These are phyloP conservation scores for Nephrocerus scutellatus DNA, from an alignment of 2,888 invertebrate species.

Conservation along the genomic window DNA sequence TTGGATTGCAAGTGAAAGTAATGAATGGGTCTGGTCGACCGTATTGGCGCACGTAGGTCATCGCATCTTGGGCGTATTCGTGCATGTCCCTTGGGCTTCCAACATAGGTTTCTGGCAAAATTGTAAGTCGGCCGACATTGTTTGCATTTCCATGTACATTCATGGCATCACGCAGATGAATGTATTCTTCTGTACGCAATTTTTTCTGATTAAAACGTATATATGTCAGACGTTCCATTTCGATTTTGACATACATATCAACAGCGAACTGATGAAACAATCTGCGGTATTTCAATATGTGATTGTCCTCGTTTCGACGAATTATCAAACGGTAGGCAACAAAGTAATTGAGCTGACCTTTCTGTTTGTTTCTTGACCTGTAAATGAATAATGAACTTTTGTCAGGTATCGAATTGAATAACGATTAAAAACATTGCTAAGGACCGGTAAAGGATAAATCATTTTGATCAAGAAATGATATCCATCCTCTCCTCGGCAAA, in stretches of 20 bases:
- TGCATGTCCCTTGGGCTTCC: slow-evolving; percentile 18
- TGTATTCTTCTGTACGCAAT: slow-evolving; percentile 29
- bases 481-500: slow-evolving; percentile 19
- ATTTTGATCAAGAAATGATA: slow-evolving; percentile 19
- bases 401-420: too few relatives aligned
- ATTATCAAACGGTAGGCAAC: slow-evolving; percentile 15
- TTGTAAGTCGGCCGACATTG: slow-evolving; percentile 11
- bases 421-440: too few relatives aligned
- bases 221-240: slow-evolving; percentile 31
- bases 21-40: slow-evolving; percentile 15
- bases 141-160: slow-evolving; percentile 18
- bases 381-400: too few relatives aligned
- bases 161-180: slow-evolving; percentile 35
- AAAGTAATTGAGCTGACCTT: slow-evolving; percentile 14
- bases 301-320: slow-evolving; percentile 14
- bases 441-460: neutral
- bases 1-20: slow-evolving; percentile 15
- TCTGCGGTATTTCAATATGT: slow-evolving; percentile 14
- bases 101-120: slow-evolving; percentile 13
- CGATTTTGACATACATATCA: slow-evolving; percentile 36
- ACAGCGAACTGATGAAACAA: slow-evolving; percentile 35
- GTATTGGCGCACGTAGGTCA: slow-evolving; percentile 9
- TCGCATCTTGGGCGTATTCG: slow-evolving; percentile 15
- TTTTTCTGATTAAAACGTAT: slow-evolving; percentile 31
- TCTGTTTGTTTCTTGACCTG: slow-evolving; percentile 3